Conservation (phyloP, 2,113 vertebrate species). For the Vidua macroura region DNA sequence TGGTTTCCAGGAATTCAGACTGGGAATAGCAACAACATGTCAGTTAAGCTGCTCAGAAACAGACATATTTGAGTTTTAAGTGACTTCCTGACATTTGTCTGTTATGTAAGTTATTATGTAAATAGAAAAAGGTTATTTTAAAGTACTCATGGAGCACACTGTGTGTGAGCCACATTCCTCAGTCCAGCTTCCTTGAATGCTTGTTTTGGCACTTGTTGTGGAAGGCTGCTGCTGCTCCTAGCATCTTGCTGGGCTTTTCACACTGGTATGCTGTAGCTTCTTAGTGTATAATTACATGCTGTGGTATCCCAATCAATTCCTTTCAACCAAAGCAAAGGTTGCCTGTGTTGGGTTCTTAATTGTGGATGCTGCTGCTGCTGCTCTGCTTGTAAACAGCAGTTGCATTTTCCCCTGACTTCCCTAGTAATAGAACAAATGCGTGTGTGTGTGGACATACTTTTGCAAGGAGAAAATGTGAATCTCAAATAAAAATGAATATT, state of each 20-base stretch:
- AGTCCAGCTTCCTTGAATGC: neutral
- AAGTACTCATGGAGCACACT: neutral
- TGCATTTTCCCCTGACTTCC: neutral
- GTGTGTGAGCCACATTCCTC: rapidly evolving
- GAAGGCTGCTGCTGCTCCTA: neutral
- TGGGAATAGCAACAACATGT: neutral
- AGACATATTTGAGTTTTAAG: neutral
- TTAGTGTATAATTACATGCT: neutral
- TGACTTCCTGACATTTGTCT: conserved; percentile 25
- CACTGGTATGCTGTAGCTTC: neutral
- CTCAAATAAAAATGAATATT: neutral
- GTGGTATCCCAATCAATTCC: neutral
- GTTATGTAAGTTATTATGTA: conserved; percentile 4
- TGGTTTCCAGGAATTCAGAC: conserved; percentile 20
- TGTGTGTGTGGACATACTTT: neutral
- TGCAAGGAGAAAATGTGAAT: neutral
- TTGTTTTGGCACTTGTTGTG: neutral
- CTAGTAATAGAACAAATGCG: neutral
- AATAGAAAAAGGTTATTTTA: neutral
- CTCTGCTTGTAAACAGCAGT: neutral
- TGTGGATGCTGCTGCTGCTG: neutral
- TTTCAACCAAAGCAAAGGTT: neutral
- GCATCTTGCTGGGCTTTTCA: neutral
- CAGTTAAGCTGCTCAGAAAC: conserved; percentile 25
- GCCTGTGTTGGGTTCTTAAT: neutral